Evolutionary conservation across 2,113 vertebrate species (phyloP).

Genomic region (Myodes glareolus): DNA sequence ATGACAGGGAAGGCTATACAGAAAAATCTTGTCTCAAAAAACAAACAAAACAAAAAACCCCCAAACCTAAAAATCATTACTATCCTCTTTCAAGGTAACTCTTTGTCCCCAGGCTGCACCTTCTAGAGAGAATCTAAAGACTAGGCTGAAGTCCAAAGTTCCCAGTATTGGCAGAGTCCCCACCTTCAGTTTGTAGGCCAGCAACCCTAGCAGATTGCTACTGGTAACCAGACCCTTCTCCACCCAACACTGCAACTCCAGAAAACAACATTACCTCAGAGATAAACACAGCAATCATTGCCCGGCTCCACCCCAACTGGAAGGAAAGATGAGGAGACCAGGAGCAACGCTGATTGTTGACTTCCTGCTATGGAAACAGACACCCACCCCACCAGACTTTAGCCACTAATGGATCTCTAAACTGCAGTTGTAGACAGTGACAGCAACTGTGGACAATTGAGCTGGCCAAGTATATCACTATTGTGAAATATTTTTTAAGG

Average conservation of each 20-base stretch:
- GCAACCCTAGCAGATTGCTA: conserved; percentile 51
- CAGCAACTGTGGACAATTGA: background rate
- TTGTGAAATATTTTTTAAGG: background rate
- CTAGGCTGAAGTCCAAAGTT: conserved; percentile 73
- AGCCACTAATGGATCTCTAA: background rate
- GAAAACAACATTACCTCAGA: conserved; percentile 63
- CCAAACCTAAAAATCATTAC: conserved; percentile 48
- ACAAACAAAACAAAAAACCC: background rate
- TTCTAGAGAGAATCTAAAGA: conserved; percentile 40
- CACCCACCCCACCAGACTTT: background rate
- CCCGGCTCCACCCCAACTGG: conserved; percentile 34
- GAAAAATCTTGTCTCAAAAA: background rate
- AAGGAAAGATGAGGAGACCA: background rate
- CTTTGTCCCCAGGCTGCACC: conserved; percentile 30
- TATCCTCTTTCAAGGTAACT: conserved; percentile 60
- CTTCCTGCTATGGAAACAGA: conserved; percentile 33
- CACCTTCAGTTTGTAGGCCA: conserved; percentile 23
- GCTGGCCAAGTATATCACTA: background rate
- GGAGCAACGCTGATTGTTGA: background rate
- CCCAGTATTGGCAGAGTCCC: conserved; percentile 59
- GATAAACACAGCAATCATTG: conserved; percentile 48
- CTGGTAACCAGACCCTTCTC: conserved; percentile 59
- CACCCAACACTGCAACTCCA: conserved; percentile 49
- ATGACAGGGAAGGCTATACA: background rate
- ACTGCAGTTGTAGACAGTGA: background rate